Conservation (phyloP, 2,113 vertebrate species). For the Atherinomorus stipes region DNA sequence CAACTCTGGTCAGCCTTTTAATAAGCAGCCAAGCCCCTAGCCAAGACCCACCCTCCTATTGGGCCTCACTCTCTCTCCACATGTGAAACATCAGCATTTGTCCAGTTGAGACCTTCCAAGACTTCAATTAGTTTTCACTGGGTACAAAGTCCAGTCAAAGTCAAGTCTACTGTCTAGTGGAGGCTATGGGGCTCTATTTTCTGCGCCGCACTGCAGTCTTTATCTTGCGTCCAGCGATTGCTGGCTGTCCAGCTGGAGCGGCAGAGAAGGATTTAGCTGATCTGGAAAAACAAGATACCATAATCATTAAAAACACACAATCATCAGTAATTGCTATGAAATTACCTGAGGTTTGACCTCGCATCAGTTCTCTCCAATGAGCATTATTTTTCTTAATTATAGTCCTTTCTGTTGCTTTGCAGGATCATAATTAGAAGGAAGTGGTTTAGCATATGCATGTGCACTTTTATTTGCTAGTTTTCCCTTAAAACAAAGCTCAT, state of each 20-base stretch:
- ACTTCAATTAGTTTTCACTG: constrained; percentile 44
- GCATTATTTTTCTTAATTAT: too few relatives aligned
- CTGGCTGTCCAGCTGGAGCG: constrained; percentile 77
- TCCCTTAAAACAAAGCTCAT: too few relatives aligned
- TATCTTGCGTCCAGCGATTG: constrained; percentile 91
- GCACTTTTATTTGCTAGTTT: too few relatives aligned
- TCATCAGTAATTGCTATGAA: background rate
- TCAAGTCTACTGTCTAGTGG: constrained; percentile 45
- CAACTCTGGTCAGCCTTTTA: constrained; percentile 40
- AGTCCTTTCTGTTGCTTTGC: too few relatives aligned
- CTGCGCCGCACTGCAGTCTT: constrained; percentile 95
- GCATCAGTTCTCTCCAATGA: too few relatives aligned
- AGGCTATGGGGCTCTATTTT: constrained; percentile 84
- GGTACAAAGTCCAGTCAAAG: constrained; percentile 54
- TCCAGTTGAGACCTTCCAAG: constrained; percentile 36
- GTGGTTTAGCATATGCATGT: too few relatives aligned
- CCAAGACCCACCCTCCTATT: constrained; percentile 23
- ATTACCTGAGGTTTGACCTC: too few relatives aligned
- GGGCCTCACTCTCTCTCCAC: constrained; percentile 35
- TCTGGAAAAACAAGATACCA: constrained; percentile 54
- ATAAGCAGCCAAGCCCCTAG: constrained; percentile 30
- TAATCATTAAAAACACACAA: background rate
- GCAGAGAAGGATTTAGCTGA: constrained; percentile 66
- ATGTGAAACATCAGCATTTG: constrained; percentile 73
- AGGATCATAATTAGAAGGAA: too few relatives aligned